Conservation (phyloP, 1,140 invertebrate genomes). For the Zaprionus camerounensis region DNA sequence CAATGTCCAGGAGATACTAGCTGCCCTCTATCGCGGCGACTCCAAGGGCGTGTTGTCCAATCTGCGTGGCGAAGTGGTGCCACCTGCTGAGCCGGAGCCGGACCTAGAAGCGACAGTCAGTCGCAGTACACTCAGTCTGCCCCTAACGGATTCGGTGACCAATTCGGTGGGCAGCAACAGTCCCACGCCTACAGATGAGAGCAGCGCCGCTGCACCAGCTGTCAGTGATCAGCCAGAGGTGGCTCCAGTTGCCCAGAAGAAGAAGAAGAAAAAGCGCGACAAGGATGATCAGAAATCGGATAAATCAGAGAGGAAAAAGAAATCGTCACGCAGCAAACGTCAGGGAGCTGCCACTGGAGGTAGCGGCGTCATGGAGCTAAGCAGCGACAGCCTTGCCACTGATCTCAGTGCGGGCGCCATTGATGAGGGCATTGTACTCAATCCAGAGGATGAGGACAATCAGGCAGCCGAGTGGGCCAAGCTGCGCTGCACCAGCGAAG, state of each 20-base stretch:
- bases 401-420: slow-evolving; percentile 80
- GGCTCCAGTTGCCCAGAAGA: slow-evolving; percentile 21
- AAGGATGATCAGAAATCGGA: slow-evolving; percentile 54
- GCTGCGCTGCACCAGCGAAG: slow-evolving; percentile 93
- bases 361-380: slow-evolving; percentile 60
- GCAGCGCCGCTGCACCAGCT: slow-evolving; percentile 44
- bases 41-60: slow-evolving; percentile 72
- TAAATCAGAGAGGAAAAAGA: slow-evolving; percentile 68
- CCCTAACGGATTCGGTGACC: slow-evolving; percentile 74
- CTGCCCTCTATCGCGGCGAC: slow-evolving; percentile 80
- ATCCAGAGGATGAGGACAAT: slow-evolving; percentile 88
- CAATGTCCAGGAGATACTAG: slow-evolving; percentile 81
- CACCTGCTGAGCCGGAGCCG: slow-evolving; percentile 9
- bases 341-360: slow-evolving; percentile 29
- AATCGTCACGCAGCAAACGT: slow-evolving; percentile 71
- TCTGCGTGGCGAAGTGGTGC: slow-evolving; percentile 50
- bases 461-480: slow-evolving; percentile 92
- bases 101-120: slow-evolving; percentile 34
- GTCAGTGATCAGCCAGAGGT: slow-evolving; percentile 23
- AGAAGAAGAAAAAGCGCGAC: slow-evolving; percentile 72
- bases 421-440: slow-evolving; percentile 85
- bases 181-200: slow-evolving; percentile 81
- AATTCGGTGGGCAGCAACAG: slow-evolving; percentile 80
- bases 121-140: slow-evolving; percentile 68
- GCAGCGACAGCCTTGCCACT: slow-evolving; percentile 85